phyloP scores from a whole-genome alignment of 2,888 invertebrate species.

The Scaeva pyrastri region DNA sequence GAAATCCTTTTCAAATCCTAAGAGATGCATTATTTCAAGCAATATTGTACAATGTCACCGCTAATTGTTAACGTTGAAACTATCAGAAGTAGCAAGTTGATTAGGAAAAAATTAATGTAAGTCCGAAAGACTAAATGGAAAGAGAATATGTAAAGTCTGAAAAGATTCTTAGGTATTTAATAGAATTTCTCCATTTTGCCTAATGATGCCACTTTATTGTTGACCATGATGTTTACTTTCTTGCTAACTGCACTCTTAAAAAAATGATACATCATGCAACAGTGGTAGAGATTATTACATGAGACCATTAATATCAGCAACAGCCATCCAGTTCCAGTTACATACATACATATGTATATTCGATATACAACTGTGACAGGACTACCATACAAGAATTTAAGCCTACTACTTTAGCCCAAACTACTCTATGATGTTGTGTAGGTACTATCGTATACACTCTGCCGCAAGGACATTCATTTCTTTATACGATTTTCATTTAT shows the following conservation, averaged over 20 bases:
- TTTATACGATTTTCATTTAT: slow-evolving; percentile 61
- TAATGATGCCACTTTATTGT: no score
- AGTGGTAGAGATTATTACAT: slow-evolving; percentile 57
- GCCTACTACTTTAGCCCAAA: slow-evolving; percentile 18
- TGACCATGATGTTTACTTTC: slow-evolving; percentile 3
- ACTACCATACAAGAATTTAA: slow-evolving; percentile 10
- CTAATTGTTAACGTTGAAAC: no score
- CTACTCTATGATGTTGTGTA: neutral
- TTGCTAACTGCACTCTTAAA: slow-evolving; percentile 29
- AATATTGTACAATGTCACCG: no score
- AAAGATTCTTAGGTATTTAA: no score
- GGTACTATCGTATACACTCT: neutral
- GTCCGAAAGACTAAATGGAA: no score
- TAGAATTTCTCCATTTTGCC: no score
- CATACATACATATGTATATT: no score
- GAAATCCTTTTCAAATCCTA: no score
- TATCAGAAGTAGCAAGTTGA: no score
- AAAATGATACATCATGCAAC: slow-evolving; percentile 44
- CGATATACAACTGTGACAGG: slow-evolving; percentile 54
- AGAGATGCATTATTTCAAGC: no score
- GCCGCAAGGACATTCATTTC: slow-evolving; percentile 52
- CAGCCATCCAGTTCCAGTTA: slow-evolving; percentile 45
- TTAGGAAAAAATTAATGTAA: no score
- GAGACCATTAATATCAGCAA: slow-evolving; percentile 68
- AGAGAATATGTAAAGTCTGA: no score